phyloP scores from a whole-genome alignment of 1,140 invertebrate species.

The Zaprionus africanus region DNA sequence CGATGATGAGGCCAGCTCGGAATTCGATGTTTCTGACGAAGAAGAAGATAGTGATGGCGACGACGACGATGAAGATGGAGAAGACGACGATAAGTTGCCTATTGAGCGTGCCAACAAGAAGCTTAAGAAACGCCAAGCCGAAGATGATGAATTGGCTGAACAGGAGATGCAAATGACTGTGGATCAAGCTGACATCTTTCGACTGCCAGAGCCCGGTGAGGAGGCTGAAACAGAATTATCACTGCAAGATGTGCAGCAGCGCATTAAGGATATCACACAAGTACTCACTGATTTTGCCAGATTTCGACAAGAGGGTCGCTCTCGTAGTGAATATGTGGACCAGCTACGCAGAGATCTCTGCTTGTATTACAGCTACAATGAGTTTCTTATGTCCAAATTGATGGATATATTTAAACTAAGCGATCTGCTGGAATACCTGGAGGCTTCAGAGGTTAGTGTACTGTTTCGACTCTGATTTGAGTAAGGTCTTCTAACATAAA shows the following conservation, averaged over 20 bases:
- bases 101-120: slow-evolving; percentile 94
- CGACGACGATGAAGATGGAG: slow-evolving; percentile 81
- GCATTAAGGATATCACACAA: slow-evolving; percentile 95
- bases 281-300: slow-evolving; percentile 96
- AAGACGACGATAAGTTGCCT: slow-evolving; percentile 89
- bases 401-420: slow-evolving; percentile 96
- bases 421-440: slow-evolving; percentile 97
- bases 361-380: slow-evolving; percentile 98
- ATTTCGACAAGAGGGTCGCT: slow-evolving; percentile 90
- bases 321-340: slow-evolving; percentile 92
- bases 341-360: slow-evolving; percentile 94
- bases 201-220: slow-evolving; percentile 90
- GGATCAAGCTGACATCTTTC: slow-evolving; percentile 89
- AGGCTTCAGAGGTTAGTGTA: slow-evolving; percentile 93
- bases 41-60: slow-evolving; percentile 51
- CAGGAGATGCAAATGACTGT: slow-evolving; percentile 92
- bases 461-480: neutral
- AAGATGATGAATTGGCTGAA: slow-evolving; percentile 90
- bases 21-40: slow-evolving; percentile 73
- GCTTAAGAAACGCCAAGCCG: slow-evolving; percentile 90
- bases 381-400: slow-evolving; percentile 96
- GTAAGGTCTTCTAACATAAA: neutral
- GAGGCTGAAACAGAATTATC: slow-evolving; percentile 89
- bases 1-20: slow-evolving; percentile 65
- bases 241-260: slow-evolving; percentile 93